Conservation (phyloP, 2,888 invertebrate genomes). For the Sycophila texana region DNA sequence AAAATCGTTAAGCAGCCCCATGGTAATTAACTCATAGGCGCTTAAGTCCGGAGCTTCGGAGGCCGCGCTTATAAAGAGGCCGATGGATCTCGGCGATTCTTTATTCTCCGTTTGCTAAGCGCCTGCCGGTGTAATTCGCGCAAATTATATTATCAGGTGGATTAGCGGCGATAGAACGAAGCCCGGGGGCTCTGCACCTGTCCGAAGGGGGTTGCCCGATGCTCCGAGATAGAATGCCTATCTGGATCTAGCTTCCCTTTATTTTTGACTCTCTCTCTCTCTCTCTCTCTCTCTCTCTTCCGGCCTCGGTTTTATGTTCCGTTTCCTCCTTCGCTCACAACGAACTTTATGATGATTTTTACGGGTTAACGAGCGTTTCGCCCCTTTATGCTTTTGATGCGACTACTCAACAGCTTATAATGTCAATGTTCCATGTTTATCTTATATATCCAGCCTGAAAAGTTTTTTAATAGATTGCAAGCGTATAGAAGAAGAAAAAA, state of each 20-base stretch:
- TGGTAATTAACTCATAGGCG: constrained; percentile 69
- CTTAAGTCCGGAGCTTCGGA: constrained; percentile 61
- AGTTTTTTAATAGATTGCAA: too few species aligned
- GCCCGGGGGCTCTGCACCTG: constrained; percentile 6
- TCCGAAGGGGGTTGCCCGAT: background rate
- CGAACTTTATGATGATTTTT: background rate
- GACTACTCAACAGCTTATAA: constrained; percentile 1
- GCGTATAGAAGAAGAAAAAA: too few species aligned
- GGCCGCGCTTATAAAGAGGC: constrained; percentile 67
- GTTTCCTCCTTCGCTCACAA: background rate
- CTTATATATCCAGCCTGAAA: too few species aligned
- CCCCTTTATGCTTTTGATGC: background rate
- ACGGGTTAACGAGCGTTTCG: constrained; percentile 20
- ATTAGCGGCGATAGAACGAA: constrained; percentile 36
- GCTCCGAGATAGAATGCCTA: too few species aligned
- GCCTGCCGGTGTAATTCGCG: constrained; percentile 43
- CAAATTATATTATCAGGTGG: constrained; percentile 52
- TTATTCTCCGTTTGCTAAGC: background rate
- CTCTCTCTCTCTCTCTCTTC: too few species aligned
- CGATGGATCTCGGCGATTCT: constrained; percentile 62
- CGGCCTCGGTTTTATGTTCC: background rate
- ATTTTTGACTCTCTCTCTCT: constrained; percentile 12
- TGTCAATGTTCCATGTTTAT: too few species aligned
- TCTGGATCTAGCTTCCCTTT: background rate
- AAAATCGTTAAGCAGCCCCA: constrained; percentile 68